Conservation (phyloP, 2,888 invertebrate genomes). For the Lordiphosa fenestrarum region DNA sequence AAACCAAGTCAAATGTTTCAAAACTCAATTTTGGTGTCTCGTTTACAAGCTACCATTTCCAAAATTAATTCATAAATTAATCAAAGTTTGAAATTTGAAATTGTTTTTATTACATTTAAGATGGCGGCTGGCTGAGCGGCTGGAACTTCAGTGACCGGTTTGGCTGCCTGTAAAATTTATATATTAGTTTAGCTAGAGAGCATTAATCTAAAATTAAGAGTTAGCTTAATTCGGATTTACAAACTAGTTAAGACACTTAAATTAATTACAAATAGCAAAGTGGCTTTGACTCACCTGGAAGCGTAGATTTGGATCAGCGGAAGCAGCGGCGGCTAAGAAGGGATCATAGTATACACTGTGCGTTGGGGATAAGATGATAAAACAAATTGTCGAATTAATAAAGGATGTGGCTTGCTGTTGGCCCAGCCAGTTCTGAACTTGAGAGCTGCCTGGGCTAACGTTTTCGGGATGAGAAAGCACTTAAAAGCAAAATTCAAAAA, state of each 20-base stretch:
- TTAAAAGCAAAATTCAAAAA: conserved; percentile 79
- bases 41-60: conserved; percentile 65
- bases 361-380: conserved; percentile 31
- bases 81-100: conserved; percentile 55
- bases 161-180: conserved; percentile 85
- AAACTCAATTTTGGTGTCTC: conserved; percentile 40
- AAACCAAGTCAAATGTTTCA: conserved; percentile 59
- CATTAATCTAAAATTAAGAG: conserved; percentile 24
- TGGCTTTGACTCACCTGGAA: conserved; percentile 87
- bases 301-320: conserved; percentile 92
- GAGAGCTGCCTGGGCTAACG: conserved; percentile 13
- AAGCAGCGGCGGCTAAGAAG: conserved; percentile 93
- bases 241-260: not conserved
- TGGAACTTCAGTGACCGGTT: conserved; percentile 86
- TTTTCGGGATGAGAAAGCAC: conserved; percentile 47
- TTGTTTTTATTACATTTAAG: conserved; percentile 80
- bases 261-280: too few relatives aligned
- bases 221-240: conserved; percentile 4
- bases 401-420: not conserved
- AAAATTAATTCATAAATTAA: conserved; percentile 21
- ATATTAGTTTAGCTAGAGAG: conserved; percentile 42
- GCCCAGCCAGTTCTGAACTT: conserved; percentile 17
- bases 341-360: conserved; percentile 96
- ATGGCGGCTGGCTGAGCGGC: conserved; percentile 81
- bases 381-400: conserved; percentile 47